These are phyloP conservation scores for Hemitrygon akajei DNA, from an alignment of 2,797 vertebrate species.

Conservation along the genomic window DNA sequence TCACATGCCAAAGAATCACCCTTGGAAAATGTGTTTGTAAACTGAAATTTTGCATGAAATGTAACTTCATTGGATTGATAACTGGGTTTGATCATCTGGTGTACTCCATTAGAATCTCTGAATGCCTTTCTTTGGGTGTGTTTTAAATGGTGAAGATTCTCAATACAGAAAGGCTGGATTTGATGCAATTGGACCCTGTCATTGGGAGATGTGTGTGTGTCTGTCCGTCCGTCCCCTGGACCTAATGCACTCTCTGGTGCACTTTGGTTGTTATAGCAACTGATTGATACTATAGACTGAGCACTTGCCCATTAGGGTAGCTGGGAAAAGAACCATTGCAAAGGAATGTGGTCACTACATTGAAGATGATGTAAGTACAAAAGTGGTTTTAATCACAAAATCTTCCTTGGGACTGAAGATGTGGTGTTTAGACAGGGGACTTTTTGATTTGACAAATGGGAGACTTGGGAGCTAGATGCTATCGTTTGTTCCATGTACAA, in stretches of 20 bases:
- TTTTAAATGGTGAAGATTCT: neutral
- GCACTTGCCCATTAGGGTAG: neutral
- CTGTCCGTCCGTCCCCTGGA: too few species aligned
- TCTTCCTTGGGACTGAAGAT: neutral
- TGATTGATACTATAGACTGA: neutral
- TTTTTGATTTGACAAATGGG: neutral
- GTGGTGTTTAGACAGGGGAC: too few species aligned
- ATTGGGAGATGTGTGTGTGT: neutral
- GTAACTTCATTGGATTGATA: neutral
- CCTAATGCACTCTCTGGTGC: neutral
- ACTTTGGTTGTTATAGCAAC: neutral
- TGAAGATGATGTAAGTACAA: neutral
- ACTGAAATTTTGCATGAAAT: neutral
- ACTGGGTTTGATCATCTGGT: neutral
- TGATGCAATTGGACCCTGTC: neutral
- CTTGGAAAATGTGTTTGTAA: neutral
- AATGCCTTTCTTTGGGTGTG: neutral
- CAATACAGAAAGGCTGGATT: neutral
- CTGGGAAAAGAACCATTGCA: neutral
- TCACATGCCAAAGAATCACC: neutral
- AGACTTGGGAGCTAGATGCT: neutral
- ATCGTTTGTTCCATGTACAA: neutral
- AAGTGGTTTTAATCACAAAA: neutral
- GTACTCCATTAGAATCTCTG: neutral
- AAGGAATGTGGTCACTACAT: neutral